Percentiles rank a stretch among this genome's conserved stretches.
These are phyloP conservation scores for Eupeodes latifasciatus DNA, from an alignment of 2,888 invertebrate species.

Conservation along the genomic window DNA sequence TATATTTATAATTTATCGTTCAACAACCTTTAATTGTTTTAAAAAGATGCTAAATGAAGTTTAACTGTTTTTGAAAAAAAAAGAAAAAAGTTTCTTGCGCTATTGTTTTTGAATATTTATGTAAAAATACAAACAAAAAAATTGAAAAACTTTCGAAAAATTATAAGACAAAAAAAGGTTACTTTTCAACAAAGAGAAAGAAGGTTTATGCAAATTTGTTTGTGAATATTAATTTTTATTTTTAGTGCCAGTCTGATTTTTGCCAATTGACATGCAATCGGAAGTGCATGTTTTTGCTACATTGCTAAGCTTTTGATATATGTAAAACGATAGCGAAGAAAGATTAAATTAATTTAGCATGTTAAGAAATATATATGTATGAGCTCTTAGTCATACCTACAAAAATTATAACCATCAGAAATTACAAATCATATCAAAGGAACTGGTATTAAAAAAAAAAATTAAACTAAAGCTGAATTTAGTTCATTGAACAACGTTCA, in stretches of 20 bases:
- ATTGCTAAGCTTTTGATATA: too few species aligned
- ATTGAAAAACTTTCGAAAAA: slow-evolving; percentile 25
- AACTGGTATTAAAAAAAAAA: too few species aligned
- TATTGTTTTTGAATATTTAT: slow-evolving; percentile 10
- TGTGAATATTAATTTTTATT: background rate
- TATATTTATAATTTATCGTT: slow-evolving; percentile 31
- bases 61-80: background rate
- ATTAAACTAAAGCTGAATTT: too few species aligned
- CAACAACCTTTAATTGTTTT: slow-evolving; percentile 25
- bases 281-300: slow-evolving; percentile 19
- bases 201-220: slow-evolving; percentile 21
- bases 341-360: background rate
- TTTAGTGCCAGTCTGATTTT: slow-evolving; percentile 17
- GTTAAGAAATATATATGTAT: too few species aligned
- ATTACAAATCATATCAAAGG: too few species aligned
- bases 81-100: background rate
- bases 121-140: background rate
- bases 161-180: slow-evolving; percentile 15
- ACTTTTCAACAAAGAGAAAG: background rate
- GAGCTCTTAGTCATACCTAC: too few species aligned
- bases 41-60: slow-evolving; percentile 9
- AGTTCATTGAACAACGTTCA: too few species aligned
- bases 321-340: background rate
- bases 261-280: slow-evolving; percentile 31
- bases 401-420: too few species aligned